phyloP scores from a whole-genome alignment of 2,888 invertebrate species.

The Caenorhabditis zanzibari region DNA sequence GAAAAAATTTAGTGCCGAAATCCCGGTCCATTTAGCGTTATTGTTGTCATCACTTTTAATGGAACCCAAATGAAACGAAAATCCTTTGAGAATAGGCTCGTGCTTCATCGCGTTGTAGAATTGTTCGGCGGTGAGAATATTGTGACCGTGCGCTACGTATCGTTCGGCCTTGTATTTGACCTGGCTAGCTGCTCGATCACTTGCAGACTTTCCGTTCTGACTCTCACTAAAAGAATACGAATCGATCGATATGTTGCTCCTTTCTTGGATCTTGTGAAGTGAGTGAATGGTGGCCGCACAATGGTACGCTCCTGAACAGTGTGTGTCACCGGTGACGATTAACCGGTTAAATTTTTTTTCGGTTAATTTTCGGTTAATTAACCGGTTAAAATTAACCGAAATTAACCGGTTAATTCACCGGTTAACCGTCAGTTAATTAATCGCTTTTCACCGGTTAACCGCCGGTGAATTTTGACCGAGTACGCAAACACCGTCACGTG shows the following conservation, averaged over 20 bases:
- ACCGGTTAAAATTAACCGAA: no score
- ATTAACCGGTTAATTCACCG: no score
- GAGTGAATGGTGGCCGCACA: slow-evolving; percentile 12
- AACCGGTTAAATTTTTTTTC: no score
- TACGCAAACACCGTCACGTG: no score
- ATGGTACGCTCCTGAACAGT: slow-evolving; percentile 31
- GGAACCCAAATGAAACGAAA: neutral
- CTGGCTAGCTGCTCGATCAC: slow-evolving; percentile 3
- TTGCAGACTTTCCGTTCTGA: slow-evolving; percentile 22
- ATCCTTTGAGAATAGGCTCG: neutral
- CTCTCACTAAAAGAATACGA: slow-evolving; percentile 2
- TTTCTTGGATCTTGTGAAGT: neutral
- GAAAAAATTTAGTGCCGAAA: slow-evolving; percentile 10
- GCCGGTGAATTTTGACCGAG: no score
- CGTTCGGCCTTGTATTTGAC: slow-evolving; percentile 4
- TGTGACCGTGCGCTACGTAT: slow-evolving; percentile 6
- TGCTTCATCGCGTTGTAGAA: neutral
- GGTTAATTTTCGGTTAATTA: no score
- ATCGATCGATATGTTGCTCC: neutral
- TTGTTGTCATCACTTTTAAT: neutral
- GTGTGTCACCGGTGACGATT: no score
- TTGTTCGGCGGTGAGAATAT: neutral
- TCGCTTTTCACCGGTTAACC: no score
- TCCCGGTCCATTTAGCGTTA: neutral
- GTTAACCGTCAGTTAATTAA: no score